These are phyloP conservation scores for Clivina fossor DNA, from an alignment of 2,888 invertebrate species.

Conservation along the genomic window DNA sequence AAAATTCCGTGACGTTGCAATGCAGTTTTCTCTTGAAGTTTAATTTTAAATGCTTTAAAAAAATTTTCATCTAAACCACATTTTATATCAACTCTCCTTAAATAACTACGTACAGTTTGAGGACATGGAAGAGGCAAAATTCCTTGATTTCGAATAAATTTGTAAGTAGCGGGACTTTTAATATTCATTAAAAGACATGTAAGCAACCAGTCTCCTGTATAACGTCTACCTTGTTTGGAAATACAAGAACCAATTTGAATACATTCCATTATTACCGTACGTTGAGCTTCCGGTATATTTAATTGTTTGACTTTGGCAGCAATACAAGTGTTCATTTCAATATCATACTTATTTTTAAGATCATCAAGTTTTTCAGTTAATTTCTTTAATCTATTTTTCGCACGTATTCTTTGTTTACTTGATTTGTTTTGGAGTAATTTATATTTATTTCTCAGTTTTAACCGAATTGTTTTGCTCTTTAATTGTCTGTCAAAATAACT, in stretches of 20 bases:
- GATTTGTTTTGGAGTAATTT: too few relatives aligned
- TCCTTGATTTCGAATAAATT: constrained; percentile 17
- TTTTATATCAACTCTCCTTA: constrained; percentile 10
- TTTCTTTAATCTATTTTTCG: too few relatives aligned
- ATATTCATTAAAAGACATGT: constrained; percentile 26
- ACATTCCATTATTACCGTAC: constrained; percentile 18
- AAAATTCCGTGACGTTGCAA: constrained; percentile 17
- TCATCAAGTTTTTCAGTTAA: too few relatives aligned
- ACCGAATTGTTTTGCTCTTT: too few relatives aligned
- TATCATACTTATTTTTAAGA: too few relatives aligned
- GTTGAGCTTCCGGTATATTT: not conserved
- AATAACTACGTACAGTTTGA: constrained; percentile 17
- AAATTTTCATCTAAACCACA: constrained; percentile 30
- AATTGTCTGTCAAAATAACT: too few relatives aligned
- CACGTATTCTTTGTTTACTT: too few relatives aligned
- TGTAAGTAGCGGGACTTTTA: constrained; percentile 19
- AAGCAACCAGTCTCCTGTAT: constrained; percentile 25
- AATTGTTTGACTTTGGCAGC: not conserved
- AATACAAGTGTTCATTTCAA: constrained; percentile 8
- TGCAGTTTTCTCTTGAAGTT: constrained; percentile 11
- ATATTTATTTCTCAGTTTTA: too few relatives aligned
- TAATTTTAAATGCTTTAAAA: constrained; percentile 22
- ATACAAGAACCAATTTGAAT: constrained; percentile 7
- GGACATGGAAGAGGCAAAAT: constrained; percentile 25
- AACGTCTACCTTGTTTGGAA: constrained; percentile 13